These are phyloP conservation scores for Blastomussa wellsi DNA, from an alignment of 92 coral and sea anemone genomes.

Conservation along the genomic window DNA sequence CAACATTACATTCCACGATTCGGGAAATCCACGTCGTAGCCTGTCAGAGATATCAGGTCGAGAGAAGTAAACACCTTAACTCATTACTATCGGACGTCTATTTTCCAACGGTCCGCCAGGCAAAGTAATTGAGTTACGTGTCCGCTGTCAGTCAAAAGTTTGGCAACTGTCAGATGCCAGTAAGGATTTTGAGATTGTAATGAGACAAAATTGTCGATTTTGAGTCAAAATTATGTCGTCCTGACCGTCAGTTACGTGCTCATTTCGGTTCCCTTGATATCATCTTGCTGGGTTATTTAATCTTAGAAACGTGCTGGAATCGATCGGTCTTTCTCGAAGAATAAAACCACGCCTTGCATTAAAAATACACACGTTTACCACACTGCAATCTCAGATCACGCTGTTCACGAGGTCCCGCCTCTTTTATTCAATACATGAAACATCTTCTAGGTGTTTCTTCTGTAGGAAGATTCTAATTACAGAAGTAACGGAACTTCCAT, in stretches of 20 bases:
- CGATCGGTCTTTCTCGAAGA: background rate
- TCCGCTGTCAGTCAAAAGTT: background rate
- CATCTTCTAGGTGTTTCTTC: too few species aligned
- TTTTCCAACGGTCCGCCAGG: too few species aligned
- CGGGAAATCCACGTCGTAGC: too few species aligned
- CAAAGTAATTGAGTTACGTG: background rate
- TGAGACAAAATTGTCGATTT: background rate
- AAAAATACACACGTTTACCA: background rate
- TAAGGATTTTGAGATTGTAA: background rate
- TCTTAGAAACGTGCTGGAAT: background rate
- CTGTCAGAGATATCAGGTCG: too few species aligned
- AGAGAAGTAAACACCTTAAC: too few species aligned
- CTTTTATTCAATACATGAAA: background rate
- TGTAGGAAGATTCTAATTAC: background rate
- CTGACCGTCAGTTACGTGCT: background rate
- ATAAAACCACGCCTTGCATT: constrained; percentile 6
- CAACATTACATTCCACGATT: too few species aligned
- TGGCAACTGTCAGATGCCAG: background rate
- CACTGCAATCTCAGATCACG: background rate
- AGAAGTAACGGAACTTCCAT: background rate
- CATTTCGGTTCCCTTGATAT: background rate
- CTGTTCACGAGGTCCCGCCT: background rate
- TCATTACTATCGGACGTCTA: too few species aligned
- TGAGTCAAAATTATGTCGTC: too few species aligned
- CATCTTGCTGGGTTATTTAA: background rate